phyloP scores from a whole-genome alignment of 2,888 invertebrate genomes.

The Emmelina monodactyla region DNA sequence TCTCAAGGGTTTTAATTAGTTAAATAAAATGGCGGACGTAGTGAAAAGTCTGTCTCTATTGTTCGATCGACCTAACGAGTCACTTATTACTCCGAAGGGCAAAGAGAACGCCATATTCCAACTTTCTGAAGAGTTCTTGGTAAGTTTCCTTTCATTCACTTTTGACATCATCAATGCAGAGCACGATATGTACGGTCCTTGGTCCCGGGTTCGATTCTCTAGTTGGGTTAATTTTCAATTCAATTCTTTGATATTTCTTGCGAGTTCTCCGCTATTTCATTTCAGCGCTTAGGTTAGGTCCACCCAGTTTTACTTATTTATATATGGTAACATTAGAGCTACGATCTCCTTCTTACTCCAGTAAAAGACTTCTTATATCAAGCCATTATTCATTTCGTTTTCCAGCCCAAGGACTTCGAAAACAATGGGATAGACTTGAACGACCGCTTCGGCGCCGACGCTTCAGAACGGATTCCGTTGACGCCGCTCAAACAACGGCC shows the following conservation, averaged over 20 bases:
- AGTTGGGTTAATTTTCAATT: too few relatives aligned
- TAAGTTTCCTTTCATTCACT: constrained; percentile 42
- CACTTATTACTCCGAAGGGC: constrained; percentile 69
- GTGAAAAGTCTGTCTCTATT: constrained; percentile 38
- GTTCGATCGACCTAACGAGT: constrained; percentile 69
- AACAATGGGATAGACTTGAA: constrained; percentile 66
- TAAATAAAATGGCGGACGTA: constrained; percentile 29
- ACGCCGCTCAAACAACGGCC: constrained; percentile 61
- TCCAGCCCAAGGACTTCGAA: constrained; percentile 49
- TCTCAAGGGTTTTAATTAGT: constrained; percentile 8
- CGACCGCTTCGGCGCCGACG: constrained; percentile 68
- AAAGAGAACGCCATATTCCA: constrained; percentile 67
- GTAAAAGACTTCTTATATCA: too few relatives aligned
- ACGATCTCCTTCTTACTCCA: too few relatives aligned
- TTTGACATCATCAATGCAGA: too few relatives aligned
- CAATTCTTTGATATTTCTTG: too few relatives aligned
- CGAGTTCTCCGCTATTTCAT: too few relatives aligned
- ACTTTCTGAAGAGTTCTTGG: constrained; percentile 68
- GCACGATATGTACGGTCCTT: too few relatives aligned
- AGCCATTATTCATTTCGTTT: too few relatives aligned
- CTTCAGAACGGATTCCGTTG: constrained; percentile 58
- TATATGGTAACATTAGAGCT: too few relatives aligned
- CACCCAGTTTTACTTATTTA: too few relatives aligned
- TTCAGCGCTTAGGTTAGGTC: too few relatives aligned
- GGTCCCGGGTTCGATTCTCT: too few relatives aligned